Evolutionary conservation across 1,140 invertebrate species (phyloP), one percentile per base, ranked within the genome.

Genomic region (Tachypleus tridentatus): DNA sequence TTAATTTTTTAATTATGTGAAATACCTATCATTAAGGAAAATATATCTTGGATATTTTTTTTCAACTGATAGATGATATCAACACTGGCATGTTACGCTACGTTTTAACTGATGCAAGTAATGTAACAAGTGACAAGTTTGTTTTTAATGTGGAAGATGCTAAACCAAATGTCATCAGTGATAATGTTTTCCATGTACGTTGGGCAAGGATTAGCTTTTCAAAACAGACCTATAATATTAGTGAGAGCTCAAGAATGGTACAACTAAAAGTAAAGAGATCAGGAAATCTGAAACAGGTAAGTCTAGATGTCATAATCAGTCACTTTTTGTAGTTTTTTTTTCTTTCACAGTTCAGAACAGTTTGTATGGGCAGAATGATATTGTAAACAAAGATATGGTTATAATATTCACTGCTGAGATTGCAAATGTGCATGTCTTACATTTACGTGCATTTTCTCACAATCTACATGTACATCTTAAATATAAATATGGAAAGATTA

Each of bases 81-180:
- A 57, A 66, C 56, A 50, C 62, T 4, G 51, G 58, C 5, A 51
- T 11, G 29, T 48, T 66, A 3, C 61, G 60, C 9, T 66, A 66
- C 51, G 48, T 66, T 51, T 60, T 66, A n/a, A 59, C 47, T 1
- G 47, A 62, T 6, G 65, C 62, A 51, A 49, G 63, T 56, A 47
- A 47, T 8, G 49, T 52, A 4, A 63, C 52, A 9, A 53, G 60
- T 50, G 65, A 66, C 58, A 50, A 59, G 8, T 63, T 66, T 57
- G 63, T 66, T 9, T 66, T 66, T 66, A 60, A 57, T 11, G 29
- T 66, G n/a, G 61, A 66, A 60, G 65, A 66, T 60, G 60, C 65
- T 7, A 66, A 66, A 56, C 65, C 61, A 59, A 66, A 59, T 56
- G 60, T 57, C n/a, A 3, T 66, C 7, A 50, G 60, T 11, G 63